Base-by-base conservation (phyloP, 2,888 invertebrate genomes). In the Cheilosia urbana region DNA sequence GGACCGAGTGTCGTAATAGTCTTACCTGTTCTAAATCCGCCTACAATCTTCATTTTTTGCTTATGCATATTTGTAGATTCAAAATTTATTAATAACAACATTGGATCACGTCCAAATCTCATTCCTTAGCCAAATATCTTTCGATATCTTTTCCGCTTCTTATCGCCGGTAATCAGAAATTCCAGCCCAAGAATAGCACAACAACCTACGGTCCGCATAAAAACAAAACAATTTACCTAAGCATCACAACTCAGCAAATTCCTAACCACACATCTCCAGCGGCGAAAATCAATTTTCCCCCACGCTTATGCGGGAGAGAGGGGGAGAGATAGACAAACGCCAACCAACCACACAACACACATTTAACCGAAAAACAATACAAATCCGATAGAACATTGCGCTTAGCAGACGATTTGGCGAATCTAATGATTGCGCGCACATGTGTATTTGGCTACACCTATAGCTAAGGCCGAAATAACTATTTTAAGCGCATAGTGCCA, bases 351-450 rank as follows among this genome's bases (percentile, higher is more conserved):
- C 24, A 49, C 34, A 13, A 47, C 17, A 51, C 19, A 15, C 5
- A 21, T 19, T 13, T 53, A 27, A 49, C 40, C 40, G 15, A 45
- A 63, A 51, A 53, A 53, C 27, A 40, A 57, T 5, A 40, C 4
- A 53, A 60, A 58, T 42, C 21, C 58, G 51, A 71, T 15, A 60
- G 42, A 58, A 63, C 40, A 60, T 42, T 24, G 47, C 45, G 53
- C 53, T 51, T 77, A 47, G 63, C 62, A 84, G 75, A 79, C 80
- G 63, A 71, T 79, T 71, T 60, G 69, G 79, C 75, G 53, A 65
- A 71, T 24, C 69, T n/a, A 84, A 30, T 65, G 40, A 84, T 73
- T 79, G 51, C 27, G 42, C 45, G 53, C 45, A 45, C 9, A 34
- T 42, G 60, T 30, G 11, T 19, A 5, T n/a, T 42, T 2, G 0